Evolutionary conservation across 2,888 invertebrate species (phyloP).

Genomic region (Chrysolina oricalcia): DNA sequence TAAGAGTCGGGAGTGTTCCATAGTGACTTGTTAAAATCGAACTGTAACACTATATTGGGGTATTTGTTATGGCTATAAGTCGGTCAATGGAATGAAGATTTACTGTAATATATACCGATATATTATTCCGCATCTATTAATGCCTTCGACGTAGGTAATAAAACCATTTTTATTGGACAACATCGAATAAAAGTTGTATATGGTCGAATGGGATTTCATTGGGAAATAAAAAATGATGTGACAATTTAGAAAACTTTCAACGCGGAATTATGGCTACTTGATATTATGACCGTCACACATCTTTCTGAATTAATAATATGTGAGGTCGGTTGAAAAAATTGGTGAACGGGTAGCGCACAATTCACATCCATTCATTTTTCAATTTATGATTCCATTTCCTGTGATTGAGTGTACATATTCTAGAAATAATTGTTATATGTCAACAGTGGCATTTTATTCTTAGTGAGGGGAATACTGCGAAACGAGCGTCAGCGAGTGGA

Average conservation of each 20-base stretch:
- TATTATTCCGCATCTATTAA: constrained; percentile 39
- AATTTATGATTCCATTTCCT: no score
- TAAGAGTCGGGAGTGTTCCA: constrained; percentile 46
- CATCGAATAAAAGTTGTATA: constrained; percentile 36
- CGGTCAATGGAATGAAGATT: constrained; percentile 50
- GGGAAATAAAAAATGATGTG: constrained; percentile 29
- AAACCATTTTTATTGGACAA: constrained; percentile 39
- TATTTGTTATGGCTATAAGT: constrained; percentile 51
- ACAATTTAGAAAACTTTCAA: constrained; percentile 9
- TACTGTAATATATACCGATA: constrained; percentile 49
- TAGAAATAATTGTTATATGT: no score
- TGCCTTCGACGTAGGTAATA: constrained; percentile 36
- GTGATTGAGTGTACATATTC: no score
- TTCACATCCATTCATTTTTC: no score
- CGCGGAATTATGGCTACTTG: background rate
- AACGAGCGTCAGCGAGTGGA: no score
- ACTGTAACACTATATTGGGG: constrained; percentile 49
- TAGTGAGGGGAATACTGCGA: no score
- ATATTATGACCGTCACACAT: background rate
- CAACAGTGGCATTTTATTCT: no score
- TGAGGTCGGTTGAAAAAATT: background rate
- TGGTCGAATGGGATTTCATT: constrained; percentile 26
- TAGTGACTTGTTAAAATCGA: constrained; percentile 52
- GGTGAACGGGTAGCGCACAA: no score
- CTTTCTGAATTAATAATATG: background rate